phyloP scores from a whole-genome alignment of 2,888 invertebrate species.

The Drosophila nigricruria region DNA sequence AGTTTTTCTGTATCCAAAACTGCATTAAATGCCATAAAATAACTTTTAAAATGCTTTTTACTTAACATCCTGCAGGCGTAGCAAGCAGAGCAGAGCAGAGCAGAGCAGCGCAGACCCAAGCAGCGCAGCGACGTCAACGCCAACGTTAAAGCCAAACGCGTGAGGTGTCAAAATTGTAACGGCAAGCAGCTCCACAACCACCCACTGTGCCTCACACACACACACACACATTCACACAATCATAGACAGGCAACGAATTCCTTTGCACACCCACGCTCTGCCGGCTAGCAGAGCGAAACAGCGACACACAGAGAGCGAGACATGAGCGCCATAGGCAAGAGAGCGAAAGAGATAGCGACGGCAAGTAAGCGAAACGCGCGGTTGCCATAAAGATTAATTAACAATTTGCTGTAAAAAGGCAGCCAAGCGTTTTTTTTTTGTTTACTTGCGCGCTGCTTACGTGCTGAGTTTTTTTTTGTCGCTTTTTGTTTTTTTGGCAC shows the following conservation, averaged over 20 bases:
- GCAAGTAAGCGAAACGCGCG: conserved; percentile 6
- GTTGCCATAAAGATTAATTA: conserved; percentile 80
- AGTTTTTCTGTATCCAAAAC: conserved; percentile 80
- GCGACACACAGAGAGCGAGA: conserved; percentile 14
- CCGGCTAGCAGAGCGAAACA: conserved; percentile 12
- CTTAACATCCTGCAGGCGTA: conserved; percentile 70
- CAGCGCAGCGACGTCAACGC: conserved; percentile 20
- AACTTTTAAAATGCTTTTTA: conserved; percentile 84
- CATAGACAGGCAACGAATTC: conserved; percentile 31
- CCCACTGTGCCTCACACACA: conserved; percentile 25
- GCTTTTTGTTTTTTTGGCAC: conserved; percentile 59
- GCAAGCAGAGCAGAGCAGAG: conserved; percentile 18
- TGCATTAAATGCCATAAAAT: conserved; percentile 84
- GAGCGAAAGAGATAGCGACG: conserved; percentile 22
- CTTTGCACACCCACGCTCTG: conserved; percentile 51
- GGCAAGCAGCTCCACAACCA: conserved; percentile 29
- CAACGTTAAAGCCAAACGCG: conserved; percentile 24
- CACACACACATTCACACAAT: background rate
- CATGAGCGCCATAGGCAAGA: background rate
- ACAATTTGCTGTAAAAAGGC: conserved; percentile 76
- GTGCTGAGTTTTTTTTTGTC: conserved; percentile 1
- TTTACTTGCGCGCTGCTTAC: conserved; percentile 24
- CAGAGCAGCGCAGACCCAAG: conserved; percentile 16
- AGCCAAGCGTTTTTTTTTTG: conserved; percentile 38
- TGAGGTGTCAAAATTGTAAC: conserved; percentile 71